phyloP scores from a whole-genome alignment of 2,113 vertebrate species.

The Rafetus swinhoei region DNA sequence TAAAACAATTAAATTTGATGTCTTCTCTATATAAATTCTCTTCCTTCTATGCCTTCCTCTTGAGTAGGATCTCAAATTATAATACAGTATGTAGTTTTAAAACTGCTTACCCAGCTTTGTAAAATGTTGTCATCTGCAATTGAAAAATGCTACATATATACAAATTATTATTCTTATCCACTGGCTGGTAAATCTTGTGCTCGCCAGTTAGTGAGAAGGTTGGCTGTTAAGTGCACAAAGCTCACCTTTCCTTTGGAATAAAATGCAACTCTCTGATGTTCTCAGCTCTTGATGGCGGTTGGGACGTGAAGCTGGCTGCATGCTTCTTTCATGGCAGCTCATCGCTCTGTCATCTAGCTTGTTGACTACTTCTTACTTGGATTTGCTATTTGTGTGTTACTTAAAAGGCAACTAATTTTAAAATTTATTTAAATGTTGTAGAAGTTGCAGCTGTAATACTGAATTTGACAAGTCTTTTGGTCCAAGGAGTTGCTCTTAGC shows the following conservation, averaged over 20 bases:
- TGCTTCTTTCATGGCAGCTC: constrained; percentile 1
- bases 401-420: background rate
- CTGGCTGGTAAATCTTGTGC: background rate
- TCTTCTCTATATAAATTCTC: background rate
- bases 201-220: background rate
- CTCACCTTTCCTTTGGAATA: constrained; percentile 38
- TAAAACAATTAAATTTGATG: background rate
- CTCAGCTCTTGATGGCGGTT: background rate
- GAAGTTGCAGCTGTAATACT: background rate
- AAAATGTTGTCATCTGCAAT: background rate
- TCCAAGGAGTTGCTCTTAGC: background rate
- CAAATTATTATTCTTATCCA: background rate
- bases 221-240: background rate
- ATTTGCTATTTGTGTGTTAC: constrained; percentile 8
- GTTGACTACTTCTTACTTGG: constrained; percentile 7
- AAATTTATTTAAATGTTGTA: background rate
- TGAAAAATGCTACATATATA: background rate
- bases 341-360: constrained; percentile 29
- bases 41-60: background rate
- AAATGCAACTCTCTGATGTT: constrained; percentile 14
- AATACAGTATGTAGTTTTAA: background rate
- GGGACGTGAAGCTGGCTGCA: background rate
- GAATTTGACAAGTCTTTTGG: background rate
- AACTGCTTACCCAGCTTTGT: background rate
- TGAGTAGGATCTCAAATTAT: background rate